Evolutionary conservation across 2,888 invertebrate genomes (phyloP).

Genomic region (Candidula unifasciata): DNA sequence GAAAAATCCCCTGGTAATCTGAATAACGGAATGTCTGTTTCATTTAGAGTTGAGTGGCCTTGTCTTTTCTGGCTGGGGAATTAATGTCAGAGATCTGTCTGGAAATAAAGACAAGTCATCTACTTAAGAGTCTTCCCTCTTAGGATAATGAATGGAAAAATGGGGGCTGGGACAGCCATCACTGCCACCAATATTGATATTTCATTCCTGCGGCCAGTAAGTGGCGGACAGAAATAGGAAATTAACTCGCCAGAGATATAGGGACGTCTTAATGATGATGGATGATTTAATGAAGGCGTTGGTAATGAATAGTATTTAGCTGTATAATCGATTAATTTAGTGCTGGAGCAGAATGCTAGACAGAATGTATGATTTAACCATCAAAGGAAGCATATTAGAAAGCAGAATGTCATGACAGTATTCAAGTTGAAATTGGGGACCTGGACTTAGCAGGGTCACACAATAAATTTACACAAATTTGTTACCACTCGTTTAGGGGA

Average conservation of each 20-base stretch:
- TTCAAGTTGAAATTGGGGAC: no score
- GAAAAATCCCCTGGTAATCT: background rate
- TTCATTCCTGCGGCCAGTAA: background rate
- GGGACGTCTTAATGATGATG: conserved; percentile 18
- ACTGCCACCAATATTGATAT: conserved; percentile 30
- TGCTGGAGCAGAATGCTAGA: conserved; percentile 1
- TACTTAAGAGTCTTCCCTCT: conserved; percentile 5
- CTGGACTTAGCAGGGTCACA: no score
- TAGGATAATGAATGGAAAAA: conserved; percentile 5
- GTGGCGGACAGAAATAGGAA: conserved; percentile 17
- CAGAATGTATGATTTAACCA: background rate
- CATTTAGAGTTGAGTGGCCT: background rate
- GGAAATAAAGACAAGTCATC: conserved; percentile 23
- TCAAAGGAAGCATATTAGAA: background rate
- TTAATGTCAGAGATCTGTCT: conserved; percentile 25
- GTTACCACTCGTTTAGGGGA: no score
- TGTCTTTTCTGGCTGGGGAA: background rate
- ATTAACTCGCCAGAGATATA: conserved; percentile 1
- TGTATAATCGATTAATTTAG: background rate
- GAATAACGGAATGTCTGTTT: conserved; percentile 11
- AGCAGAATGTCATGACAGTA: background rate
- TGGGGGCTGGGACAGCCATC: background rate
- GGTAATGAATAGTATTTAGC: background rate
- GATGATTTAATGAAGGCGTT: conserved; percentile 13
- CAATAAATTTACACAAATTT: no score